Evolutionary conservation across 1,140 invertebrate species (phyloP).

Genomic region (Cyclina sinensis): DNA sequence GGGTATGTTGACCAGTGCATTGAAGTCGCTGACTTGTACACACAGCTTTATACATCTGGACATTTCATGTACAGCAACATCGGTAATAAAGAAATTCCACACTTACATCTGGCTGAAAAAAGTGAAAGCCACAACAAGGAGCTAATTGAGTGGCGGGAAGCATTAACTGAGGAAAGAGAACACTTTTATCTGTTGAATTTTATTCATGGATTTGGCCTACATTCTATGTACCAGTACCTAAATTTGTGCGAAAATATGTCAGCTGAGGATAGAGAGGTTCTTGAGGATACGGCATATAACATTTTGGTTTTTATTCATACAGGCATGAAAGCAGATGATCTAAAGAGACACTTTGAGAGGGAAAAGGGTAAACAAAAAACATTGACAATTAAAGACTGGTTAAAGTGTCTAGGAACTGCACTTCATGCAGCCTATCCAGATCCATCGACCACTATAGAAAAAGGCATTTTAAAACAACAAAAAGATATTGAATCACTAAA

Average conservation of each 20-base stretch:
- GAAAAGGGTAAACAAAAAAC: neutral
- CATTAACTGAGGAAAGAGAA: neutral
- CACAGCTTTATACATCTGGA: slow-evolving; percentile 51
- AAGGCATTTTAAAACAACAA: too few relatives aligned
- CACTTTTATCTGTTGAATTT: slow-evolving; percentile 63
- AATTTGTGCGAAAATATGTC: neutral
- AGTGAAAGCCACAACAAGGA: neutral
- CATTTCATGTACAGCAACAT: slow-evolving; percentile 14
- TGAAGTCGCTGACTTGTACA: neutral
- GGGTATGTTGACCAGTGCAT: slow-evolving; percentile 10
- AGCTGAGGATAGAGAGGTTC: neutral
- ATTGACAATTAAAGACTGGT: neutral
- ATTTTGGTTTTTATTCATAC: slow-evolving; percentile 54
- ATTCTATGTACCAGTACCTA: neutral
- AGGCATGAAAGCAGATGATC: neutral
- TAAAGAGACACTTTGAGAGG: neutral
- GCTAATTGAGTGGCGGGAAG: neutral
- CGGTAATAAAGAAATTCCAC: neutral
- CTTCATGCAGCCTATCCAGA: neutral
- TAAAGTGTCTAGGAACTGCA: neutral
- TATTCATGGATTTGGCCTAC: slow-evolving; percentile 17
- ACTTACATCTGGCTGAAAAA: neutral
- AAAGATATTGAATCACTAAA: neutral
- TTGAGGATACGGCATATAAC: neutral
- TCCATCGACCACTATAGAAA: too few relatives aligned